Evolutionary conservation across 2,113 vertebrate genomes (phyloP).

Genomic region (Rostratula benghalensis): DNA sequence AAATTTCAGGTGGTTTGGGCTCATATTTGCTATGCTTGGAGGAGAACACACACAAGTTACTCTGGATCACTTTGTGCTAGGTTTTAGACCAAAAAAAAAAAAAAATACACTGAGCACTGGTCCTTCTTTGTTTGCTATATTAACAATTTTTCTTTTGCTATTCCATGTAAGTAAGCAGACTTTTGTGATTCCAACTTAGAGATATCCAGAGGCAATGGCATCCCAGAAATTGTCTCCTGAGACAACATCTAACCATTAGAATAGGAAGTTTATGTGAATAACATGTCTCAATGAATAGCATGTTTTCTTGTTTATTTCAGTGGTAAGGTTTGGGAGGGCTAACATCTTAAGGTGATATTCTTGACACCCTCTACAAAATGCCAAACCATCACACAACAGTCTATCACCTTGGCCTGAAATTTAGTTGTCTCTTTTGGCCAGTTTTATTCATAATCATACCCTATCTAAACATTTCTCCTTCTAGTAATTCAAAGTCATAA

Average conservation of each 20-base stretch:
- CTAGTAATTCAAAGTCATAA: background rate
- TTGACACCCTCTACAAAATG: background rate
- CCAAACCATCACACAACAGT: background rate
- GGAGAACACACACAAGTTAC: background rate
- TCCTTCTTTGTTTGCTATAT: background rate
- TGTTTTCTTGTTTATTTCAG: background rate
- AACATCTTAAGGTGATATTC: background rate
- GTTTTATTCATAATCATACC: background rate
- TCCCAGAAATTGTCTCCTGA: background rate
- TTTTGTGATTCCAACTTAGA: background rate
- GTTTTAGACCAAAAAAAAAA: background rate
- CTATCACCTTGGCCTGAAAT: background rate
- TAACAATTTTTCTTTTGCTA: background rate
- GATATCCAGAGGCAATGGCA: background rate
- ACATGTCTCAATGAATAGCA: background rate
- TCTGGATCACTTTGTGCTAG: background rate
- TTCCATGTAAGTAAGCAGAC: background rate
- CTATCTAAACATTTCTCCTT: background rate
- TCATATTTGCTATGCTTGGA: background rate
- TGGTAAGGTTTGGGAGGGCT: background rate
- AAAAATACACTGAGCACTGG: background rate
- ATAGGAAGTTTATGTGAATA: background rate
- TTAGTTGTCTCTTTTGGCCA: background rate
- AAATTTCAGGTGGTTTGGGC: background rate
- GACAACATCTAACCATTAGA: background rate